These are phyloP conservation scores for Brotula barbata DNA, from an alignment of 2,797 vertebrate species.

Conservation along the genomic window DNA sequence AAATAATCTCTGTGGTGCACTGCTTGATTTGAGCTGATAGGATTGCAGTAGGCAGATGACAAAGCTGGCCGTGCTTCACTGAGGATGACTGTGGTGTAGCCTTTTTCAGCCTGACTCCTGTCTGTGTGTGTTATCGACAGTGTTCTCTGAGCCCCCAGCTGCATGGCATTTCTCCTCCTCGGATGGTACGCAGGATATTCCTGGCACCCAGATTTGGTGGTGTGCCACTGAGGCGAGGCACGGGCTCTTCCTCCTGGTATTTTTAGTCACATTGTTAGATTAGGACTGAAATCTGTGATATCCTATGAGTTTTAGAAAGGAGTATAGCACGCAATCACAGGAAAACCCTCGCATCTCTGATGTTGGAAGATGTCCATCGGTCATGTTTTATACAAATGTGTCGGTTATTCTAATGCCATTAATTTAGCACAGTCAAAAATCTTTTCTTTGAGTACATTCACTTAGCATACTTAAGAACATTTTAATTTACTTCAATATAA, in stretches of 20 bases:
- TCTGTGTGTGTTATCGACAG: constrained; percentile 55
- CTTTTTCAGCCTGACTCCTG: constrained; percentile 55
- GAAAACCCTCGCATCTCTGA: no score
- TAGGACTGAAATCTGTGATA: constrained; percentile 15
- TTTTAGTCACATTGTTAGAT: constrained; percentile 57
- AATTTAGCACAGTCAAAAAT: no score
- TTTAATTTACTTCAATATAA: no score
- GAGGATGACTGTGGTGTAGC: constrained; percentile 44
- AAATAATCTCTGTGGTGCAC: constrained; percentile 48
- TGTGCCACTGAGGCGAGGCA: constrained; percentile 51
- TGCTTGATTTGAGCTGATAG: constrained; percentile 57
- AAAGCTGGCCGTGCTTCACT: constrained; percentile 49
- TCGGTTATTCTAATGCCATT: no score
- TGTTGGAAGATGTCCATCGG: no score
- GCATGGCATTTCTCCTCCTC: constrained; percentile 55
- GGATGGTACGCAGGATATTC: constrained; percentile 59
- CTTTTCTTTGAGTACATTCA: no score
- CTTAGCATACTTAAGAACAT: no score
- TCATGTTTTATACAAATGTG: no score
- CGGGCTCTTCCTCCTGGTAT: constrained; percentile 64
- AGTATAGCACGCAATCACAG: no score
- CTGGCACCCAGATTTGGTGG: constrained; percentile 55
- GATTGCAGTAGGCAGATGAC: constrained; percentile 53
- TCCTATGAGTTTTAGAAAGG: no score
- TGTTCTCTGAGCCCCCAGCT: constrained; percentile 50